phyloP scores from a whole-genome alignment of 2,113 vertebrate genomes.

The Haemorhous mexicanus region DNA sequence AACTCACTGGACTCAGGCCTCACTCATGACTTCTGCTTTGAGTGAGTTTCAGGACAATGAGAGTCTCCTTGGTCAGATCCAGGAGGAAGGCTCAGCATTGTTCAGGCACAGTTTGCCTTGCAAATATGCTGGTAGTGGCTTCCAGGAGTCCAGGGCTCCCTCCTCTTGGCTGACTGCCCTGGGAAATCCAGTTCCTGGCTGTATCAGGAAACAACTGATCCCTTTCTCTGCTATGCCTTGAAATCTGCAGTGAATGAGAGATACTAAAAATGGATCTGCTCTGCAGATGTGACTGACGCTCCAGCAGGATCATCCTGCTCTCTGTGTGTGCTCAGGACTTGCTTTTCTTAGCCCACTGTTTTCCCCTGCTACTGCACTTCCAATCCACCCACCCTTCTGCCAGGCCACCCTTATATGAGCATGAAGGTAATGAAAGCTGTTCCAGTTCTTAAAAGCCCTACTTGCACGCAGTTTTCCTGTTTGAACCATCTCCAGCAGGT shows the following conservation, averaged over 20 bases:
- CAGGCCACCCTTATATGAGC: not conserved
- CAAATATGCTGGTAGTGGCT: not conserved
- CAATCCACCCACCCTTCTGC: not conserved
- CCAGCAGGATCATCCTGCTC: not conserved
- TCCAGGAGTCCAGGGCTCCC: not conserved
- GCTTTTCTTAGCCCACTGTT: not conserved
- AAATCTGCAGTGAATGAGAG: not conserved
- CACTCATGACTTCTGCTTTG: not conserved
- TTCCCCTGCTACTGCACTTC: not conserved
- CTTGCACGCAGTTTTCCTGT: not conserved
- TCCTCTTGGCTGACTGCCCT: not conserved
- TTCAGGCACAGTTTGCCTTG: not conserved
- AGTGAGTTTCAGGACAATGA: not conserved
- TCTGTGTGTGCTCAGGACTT: not conserved
- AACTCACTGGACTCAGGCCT: not conserved
- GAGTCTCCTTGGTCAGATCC: not conserved
- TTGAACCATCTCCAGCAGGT: not conserved
- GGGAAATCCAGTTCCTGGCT: not conserved
- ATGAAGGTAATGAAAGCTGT: not conserved
- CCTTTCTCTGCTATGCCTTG: not conserved
- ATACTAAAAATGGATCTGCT: not conserved
- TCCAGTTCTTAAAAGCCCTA: not conserved
- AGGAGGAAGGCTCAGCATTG: not conserved
- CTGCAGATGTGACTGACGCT: not conserved
- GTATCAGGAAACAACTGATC: not conserved